A percentile compares a stretch with the other conserved stretches of the same genome.
Conservation (phyloP, 1,140 invertebrate species). For the Pemphigus obesinymphae region DNA sequence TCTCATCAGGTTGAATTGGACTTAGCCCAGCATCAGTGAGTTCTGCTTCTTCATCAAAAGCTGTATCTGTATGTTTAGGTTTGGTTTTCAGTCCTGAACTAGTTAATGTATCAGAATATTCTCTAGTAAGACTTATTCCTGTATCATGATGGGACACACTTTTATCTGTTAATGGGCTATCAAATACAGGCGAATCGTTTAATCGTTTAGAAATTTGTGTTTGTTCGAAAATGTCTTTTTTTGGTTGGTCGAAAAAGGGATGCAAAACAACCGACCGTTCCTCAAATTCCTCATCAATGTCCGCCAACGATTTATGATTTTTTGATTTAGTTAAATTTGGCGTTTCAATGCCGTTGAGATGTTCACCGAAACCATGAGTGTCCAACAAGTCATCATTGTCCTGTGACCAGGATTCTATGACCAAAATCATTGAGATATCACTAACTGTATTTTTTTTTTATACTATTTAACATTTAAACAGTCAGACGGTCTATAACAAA, state of each 20-base stretch:
- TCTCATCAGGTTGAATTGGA: conserved; percentile 55
- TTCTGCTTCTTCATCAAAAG: conserved; percentile 54
- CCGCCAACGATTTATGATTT: conserved; percentile 29
- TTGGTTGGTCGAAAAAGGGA: conserved; percentile 8
- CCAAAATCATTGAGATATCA: conserved; percentile 27
- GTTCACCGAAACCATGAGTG: conserved; percentile 24
- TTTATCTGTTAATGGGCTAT: conserved; percentile 53
- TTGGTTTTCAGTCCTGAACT: conserved; percentile 51
- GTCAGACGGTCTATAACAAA: neutral
- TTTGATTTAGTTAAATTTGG: conserved; percentile 34
- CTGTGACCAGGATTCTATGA: conserved; percentile 30
- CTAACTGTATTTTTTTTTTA: conserved; percentile 16
- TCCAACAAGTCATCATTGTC: conserved; percentile 37
- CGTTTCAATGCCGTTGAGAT: conserved; percentile 29
- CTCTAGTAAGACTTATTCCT: conserved; percentile 54
- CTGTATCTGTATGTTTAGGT: conserved; percentile 52
- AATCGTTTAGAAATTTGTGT: conserved; percentile 38
- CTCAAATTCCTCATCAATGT: conserved; percentile 37
- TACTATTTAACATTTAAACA: conserved; percentile 22
- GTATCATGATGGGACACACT: conserved; percentile 56
- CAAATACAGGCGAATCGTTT: conserved; percentile 48
- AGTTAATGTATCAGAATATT: conserved; percentile 53
- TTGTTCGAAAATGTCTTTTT: neutral
- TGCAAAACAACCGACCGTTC: conserved; percentile 30
- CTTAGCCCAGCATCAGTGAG: conserved; percentile 56